Conservation (phyloP, 2,888 invertebrate species). For the Lithophane socia region DNA sequence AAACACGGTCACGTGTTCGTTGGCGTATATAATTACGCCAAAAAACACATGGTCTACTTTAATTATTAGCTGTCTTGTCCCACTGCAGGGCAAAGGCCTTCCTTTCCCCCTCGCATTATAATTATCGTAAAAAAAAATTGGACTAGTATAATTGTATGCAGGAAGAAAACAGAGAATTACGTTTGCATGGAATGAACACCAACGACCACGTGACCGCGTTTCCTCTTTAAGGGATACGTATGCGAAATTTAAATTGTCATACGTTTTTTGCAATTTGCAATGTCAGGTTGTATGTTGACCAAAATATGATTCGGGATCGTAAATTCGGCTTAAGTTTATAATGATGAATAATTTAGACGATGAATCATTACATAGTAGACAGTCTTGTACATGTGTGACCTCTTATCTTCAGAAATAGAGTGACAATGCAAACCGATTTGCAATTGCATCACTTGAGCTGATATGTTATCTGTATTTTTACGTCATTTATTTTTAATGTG, state of each 20-base stretch:
- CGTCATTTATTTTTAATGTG: no score
- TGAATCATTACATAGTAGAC: background rate
- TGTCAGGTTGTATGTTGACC: background rate
- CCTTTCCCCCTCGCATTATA: background rate
- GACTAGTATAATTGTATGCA: background rate
- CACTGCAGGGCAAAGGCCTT: no score
- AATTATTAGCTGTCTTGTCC: no score
- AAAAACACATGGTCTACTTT: background rate
- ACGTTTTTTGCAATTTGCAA: background rate
- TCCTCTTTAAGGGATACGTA: no score
- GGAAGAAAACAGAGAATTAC: background rate
- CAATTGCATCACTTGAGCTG: background rate
- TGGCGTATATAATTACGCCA: background rate
- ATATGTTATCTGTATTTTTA: background rate
- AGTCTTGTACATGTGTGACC: background rate
- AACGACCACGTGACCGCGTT: background rate
- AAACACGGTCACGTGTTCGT: background rate
- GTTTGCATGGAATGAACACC: background rate
- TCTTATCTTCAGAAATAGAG: background rate
- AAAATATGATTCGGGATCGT: background rate
- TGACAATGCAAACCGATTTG: background rate
- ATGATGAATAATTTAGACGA: background rate
- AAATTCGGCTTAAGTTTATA: background rate
- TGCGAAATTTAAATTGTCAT: background rate
- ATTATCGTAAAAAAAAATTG: background rate